Percentiles rank a stretch among this genome's conserved stretches.
Conservation (phyloP, 37 sponge, comb jelly and placozoan species). For the Halichondria panicea region DNA sequence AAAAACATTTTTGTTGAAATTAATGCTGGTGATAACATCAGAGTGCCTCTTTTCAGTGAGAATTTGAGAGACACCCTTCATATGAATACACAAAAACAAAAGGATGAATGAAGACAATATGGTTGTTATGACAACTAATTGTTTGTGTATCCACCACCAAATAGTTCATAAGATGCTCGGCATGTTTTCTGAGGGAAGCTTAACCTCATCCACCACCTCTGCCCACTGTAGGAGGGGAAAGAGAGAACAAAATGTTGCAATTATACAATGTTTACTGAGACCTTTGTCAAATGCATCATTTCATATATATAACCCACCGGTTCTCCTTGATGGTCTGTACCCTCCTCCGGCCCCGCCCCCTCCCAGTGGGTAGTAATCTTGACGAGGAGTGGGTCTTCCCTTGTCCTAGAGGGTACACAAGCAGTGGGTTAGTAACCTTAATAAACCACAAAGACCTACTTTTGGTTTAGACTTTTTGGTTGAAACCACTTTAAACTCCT, state of each 20-base stretch:
- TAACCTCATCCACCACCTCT: constrained; percentile 73
- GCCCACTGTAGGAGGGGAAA: constrained; percentile 18
- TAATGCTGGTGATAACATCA: not conserved
- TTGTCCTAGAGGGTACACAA: no score
- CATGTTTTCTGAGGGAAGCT: constrained; percentile 8
- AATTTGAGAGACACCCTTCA: constrained; percentile 4
- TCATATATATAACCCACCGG: not conserved
- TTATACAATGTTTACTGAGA: not conserved
- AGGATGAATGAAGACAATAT: no score
- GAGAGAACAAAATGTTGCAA: not conserved
- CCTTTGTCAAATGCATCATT: not conserved
- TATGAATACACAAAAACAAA: not conserved
- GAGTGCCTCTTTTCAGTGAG: not conserved
- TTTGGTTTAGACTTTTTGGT: constrained; percentile 15
- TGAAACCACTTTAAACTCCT: constrained; percentile 45
- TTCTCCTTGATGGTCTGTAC: constrained; percentile 34
- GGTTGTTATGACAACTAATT: not conserved
- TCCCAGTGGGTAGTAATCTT: constrained; percentile 58
- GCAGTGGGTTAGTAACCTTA: not conserved
- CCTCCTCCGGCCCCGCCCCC: constrained; percentile 60
- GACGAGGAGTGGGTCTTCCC: not conserved
- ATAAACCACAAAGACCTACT: not conserved
- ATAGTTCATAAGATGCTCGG: not conserved
- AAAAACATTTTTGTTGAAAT: not conserved
- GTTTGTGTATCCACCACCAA: not conserved